These are phyloP conservation scores for Haliclona indistincta DNA, from an alignment of 37 sponge, comb jelly and placozoan species.

Conservation along the genomic window DNA sequence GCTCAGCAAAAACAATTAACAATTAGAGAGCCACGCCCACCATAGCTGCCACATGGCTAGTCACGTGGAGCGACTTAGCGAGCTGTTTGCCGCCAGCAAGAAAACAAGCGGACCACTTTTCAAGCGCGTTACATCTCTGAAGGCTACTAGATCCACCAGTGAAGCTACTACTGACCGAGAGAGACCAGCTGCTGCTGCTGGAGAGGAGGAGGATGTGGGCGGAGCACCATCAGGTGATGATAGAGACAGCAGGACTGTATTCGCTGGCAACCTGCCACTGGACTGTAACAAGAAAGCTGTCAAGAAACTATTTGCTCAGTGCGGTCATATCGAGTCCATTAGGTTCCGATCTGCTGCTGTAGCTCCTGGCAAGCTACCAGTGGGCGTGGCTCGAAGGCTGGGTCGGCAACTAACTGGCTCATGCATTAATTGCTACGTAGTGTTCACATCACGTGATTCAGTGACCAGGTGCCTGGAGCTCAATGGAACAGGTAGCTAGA, in stretches of 20 bases:
- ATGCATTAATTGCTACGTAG: slow-evolving; percentile 69
- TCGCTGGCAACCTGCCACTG: slow-evolving; percentile 73
- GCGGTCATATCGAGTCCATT: slow-evolving; percentile 59
- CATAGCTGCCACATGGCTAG: too few species aligned
- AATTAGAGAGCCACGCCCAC: background rate
- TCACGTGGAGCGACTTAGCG: background rate
- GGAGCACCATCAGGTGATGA: slow-evolving; percentile 12
- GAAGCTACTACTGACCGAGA: too few species aligned
- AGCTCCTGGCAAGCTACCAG: slow-evolving; percentile 9
- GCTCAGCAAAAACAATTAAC: too few species aligned
- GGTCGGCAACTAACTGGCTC: slow-evolving; percentile 27
- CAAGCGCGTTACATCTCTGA: too few species aligned
- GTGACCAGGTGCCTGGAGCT: slow-evolving; percentile 33
- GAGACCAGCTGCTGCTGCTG: background rate
- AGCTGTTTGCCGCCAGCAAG: too few species aligned
- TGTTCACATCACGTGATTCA: slow-evolving; percentile 36
- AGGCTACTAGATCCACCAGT: too few species aligned
- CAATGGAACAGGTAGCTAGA: slow-evolving; percentile 50
- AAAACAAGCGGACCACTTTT: too few species aligned
- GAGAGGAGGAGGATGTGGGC: background rate
- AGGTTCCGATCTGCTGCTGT: slow-evolving; percentile 66
- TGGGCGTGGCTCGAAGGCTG: slow-evolving; percentile 37
- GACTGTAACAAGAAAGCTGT: slow-evolving; percentile 46
- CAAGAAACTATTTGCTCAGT: slow-evolving; percentile 41
- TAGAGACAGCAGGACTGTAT: slow-evolving; percentile 61